phyloP scores from a whole-genome alignment of 1,140 invertebrate genomes.

The Lordiphosa collinella region DNA sequence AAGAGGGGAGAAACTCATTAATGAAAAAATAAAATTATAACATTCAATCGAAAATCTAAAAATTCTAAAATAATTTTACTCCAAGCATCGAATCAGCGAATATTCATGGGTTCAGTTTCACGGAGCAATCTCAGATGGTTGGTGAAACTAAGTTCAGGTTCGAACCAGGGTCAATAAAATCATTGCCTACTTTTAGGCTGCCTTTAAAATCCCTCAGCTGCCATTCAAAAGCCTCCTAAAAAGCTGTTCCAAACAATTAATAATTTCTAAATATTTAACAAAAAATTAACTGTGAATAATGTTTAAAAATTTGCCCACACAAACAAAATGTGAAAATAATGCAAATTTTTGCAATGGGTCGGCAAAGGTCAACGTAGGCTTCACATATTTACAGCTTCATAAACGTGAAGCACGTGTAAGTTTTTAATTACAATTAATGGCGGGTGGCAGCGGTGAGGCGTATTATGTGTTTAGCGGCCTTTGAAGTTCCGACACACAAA shows the following conservation, averaged over 20 bases:
- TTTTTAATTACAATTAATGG: constrained; percentile 70
- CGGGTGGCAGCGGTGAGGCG: background rate
- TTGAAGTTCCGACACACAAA: constrained; percentile 41
- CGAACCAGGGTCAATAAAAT: background rate
- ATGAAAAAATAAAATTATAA: too few relatives aligned
- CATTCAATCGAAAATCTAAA: too few relatives aligned
- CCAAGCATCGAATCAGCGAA: background rate
- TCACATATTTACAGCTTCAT: constrained; percentile 21
- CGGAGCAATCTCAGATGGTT: too few relatives aligned
- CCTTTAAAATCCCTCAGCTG: background rate
- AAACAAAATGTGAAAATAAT: constrained; percentile 21
- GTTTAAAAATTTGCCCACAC: constrained; percentile 43
- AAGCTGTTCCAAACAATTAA: constrained; percentile 5
- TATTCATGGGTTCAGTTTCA: too few relatives aligned
- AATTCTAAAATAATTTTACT: too few relatives aligned
- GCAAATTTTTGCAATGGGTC: background rate
- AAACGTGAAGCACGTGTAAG: constrained; percentile 64
- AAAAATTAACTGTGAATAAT: constrained; percentile 52
- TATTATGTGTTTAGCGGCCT: constrained; percentile 38
- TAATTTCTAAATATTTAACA: constrained; percentile 16
- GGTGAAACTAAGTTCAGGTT: too few relatives aligned
- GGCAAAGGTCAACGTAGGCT: constrained; percentile 41
- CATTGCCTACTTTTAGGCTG: constrained; percentile 39
- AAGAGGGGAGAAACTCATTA: too few relatives aligned
- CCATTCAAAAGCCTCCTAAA: background rate